Evolutionary conservation across 2,888 invertebrate species (phyloP).

Genomic region (Nesidiocoris tenuis): DNA sequence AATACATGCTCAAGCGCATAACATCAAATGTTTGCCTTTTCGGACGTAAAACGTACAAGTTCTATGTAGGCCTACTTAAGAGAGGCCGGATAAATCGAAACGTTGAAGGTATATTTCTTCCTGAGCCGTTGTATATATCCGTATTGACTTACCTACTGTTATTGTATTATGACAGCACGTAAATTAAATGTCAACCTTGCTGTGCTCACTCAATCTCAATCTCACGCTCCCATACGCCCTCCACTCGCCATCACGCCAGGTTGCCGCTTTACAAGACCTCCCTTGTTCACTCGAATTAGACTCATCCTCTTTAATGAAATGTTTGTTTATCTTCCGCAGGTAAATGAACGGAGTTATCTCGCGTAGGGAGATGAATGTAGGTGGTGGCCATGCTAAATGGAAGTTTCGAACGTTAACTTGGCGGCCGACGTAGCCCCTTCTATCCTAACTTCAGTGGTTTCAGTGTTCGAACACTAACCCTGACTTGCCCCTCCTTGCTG

Average conservation of each 20-base stretch:
- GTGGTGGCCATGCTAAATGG: neutral
- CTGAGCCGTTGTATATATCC: no score
- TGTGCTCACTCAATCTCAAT: no score
- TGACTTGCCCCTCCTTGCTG: neutral
- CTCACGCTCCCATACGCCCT: neutral
- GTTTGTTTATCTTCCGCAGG: constrained; percentile 27
- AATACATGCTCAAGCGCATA: no score
- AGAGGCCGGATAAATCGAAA: no score
- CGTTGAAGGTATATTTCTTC: no score
- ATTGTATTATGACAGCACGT: no score
- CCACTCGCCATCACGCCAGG: neutral
- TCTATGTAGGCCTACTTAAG: no score
- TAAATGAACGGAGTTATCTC: constrained; percentile 25
- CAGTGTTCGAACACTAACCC: neutral
- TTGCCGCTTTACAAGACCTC: neutral
- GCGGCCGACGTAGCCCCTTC: neutral
- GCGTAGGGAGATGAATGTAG: neutral
- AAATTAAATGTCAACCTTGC: no score
- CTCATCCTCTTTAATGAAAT: constrained; percentile 18
- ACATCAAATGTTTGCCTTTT: no score
- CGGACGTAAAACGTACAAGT: no score
- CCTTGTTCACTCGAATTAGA: constrained; percentile 10
- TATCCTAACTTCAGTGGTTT: neutral
- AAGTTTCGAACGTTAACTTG: neutral
- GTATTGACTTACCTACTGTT: no score